A percentile compares a stretch with the other conserved stretches of the same genome.
These are phyloP conservation scores for Trachurus trachurus DNA, from an alignment of 2,797 vertebrate species.

Conservation along the genomic window DNA sequence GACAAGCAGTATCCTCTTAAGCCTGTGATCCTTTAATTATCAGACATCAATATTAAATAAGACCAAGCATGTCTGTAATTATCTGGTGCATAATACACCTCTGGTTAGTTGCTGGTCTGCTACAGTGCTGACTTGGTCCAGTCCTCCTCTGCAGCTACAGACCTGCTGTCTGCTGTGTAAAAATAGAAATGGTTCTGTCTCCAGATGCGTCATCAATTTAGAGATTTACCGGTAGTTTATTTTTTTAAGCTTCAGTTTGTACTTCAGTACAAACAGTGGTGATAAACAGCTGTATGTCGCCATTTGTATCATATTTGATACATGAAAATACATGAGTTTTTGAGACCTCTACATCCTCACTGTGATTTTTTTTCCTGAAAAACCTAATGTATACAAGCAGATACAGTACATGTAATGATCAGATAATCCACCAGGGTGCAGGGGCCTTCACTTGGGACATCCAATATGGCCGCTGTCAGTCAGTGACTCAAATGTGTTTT, in stretches of 20 bases:
- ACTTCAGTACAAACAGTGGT: conserved; percentile 13
- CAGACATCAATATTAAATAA: conserved; percentile 67
- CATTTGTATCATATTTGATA: too few species aligned
- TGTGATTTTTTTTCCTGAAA: too few species aligned
- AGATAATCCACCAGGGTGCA: too few species aligned
- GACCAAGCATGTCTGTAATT: conserved; percentile 57
- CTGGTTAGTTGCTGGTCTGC: conserved; percentile 31
- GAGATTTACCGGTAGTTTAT: conserved; percentile 14
- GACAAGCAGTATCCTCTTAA: conserved; percentile 40
- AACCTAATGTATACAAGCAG: too few species aligned
- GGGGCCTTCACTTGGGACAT: too few species aligned
- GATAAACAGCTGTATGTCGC: conserved; percentile 23
- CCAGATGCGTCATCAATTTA: conserved; percentile 15
- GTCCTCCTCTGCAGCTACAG: conserved; percentile 7
- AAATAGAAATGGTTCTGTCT: neutral
- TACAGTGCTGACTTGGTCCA: neutral
- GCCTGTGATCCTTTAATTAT: conserved; percentile 61
- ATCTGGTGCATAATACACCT: conserved; percentile 26
- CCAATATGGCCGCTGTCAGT: too few species aligned
- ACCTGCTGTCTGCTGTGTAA: neutral
- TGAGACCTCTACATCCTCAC: too few species aligned
- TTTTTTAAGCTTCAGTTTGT: conserved; percentile 11
- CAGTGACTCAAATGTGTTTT: too few species aligned
- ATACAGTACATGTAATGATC: too few species aligned
- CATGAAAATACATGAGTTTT: too few species aligned